Percentiles rank a stretch among this genome's conserved stretches.
These are phyloP conservation scores for Cyclargus thomasi DNA, from an alignment of 1,140 invertebrate genomes.

Conservation along the genomic window DNA sequence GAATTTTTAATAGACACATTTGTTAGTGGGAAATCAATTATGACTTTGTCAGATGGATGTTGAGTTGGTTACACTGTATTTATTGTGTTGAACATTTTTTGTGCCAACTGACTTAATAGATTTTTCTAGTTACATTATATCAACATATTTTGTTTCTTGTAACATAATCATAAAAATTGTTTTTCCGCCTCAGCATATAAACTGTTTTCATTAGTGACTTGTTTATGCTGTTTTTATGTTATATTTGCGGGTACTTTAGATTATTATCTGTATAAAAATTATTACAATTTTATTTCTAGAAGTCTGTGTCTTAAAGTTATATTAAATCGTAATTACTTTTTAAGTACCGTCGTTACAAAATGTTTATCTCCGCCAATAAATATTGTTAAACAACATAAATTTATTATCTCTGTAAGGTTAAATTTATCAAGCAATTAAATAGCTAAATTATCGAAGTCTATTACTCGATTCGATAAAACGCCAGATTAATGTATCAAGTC, in stretches of 20 bases:
- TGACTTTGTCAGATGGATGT: neutral
- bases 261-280: too few species aligned
- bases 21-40: conserved; percentile 1
- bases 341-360: neutral
- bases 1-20: conserved; percentile 11
- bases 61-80: neutral
- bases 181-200: too few species aligned
- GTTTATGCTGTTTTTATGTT: too few species aligned
- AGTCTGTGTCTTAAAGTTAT: neutral
- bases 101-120: too few species aligned
- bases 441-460: neutral
- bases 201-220: too few species aligned
- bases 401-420: neutral
- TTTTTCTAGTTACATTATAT: too few species aligned
- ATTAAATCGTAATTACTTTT: neutral
- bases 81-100: neutral
- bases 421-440: too few species aligned
- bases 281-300: neutral
- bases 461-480: conserved; percentile 20
- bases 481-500: conserved; percentile 26
- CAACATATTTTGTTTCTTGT: too few species aligned
- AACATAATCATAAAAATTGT: too few species aligned
- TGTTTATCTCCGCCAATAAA: too few species aligned
- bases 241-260: too few species aligned
- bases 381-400: neutral